Base-by-base conservation (phyloP, 1,140 invertebrate genomes). In the Schmidtea mediterranea region DNA sequence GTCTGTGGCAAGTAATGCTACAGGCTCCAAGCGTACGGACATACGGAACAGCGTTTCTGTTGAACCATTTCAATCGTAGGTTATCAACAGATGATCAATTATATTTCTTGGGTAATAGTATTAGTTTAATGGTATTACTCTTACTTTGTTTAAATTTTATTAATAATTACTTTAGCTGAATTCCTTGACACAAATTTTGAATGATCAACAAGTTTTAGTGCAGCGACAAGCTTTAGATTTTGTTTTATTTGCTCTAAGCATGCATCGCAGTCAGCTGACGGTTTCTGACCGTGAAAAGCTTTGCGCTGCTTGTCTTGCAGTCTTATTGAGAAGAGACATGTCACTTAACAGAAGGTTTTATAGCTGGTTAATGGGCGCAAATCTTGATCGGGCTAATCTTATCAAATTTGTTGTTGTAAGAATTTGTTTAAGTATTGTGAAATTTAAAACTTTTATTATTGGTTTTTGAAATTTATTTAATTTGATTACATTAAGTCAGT, bases 271-370 rank as follows among this genome's bases (percentile, higher is more conserved):
- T 52, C 77, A 81, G 59, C 66, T 86, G 19, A 69, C 73, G 1
- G 71, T 74, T 53, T 65, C 72, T 5, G 79, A 84, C 61, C 74
- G 81, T 70, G 73, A 79, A 8, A 70, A 73, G 46, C 64, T 90
- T 46, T 73, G 83, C 1, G 79, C 76, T 21, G 74, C 81, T 49
- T 77, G 78, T 23, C 63, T 89, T 46, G 74, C 75, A 32, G 81
- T 84, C 1, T 76, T 90, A 51, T 65, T 90, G 10, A 63, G 83
- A 40, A 70, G 84, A 53, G 84, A 90, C 60, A 83, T 86, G 77
- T 86, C 81, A 40, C 69, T 90, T 13, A 90, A 89, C 62, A 75
- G 80, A 51, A 71, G 81, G 32, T 65, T 86, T 15, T 82, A 78
- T 60, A 74, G 76, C 2, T 86, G 81, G 81, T 62, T 86, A 13